Percentiles rank a stretch among this genome's conserved stretches.
phyloP scores from a whole-genome alignment of 2,797 vertebrate species.

The Rhyacichthys aspro region DNA sequence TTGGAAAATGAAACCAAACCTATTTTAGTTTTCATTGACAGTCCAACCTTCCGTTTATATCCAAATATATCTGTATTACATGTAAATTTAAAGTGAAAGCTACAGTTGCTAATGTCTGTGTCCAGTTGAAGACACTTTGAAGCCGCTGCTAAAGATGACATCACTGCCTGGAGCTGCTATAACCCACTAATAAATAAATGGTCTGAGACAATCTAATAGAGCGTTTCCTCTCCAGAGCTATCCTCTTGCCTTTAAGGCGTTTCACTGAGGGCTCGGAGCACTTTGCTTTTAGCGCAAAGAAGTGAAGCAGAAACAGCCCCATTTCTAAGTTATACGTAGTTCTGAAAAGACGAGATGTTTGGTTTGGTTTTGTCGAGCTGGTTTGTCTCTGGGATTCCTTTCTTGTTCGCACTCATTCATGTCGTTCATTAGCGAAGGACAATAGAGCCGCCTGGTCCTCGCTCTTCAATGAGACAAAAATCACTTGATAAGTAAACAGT shows the following conservation, averaged over 20 bases:
- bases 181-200: constrained; percentile 71
- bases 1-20: no score
- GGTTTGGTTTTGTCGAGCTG: constrained; percentile 48
- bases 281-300: constrained; percentile 1
- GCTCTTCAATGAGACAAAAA: constrained; percentile 54
- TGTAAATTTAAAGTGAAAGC: no score
- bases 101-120: no score
- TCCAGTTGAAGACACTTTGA: constrained; percentile 4
- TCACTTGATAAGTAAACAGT: constrained; percentile 66
- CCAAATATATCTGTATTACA: no score
- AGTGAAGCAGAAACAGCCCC: no score
- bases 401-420: constrained; percentile 69
- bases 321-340: background rate
- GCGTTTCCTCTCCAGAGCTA: constrained; percentile 70
- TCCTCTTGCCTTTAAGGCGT: constrained; percentile 55
- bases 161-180: constrained; percentile 64
- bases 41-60: no score
- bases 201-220: constrained; percentile 70
- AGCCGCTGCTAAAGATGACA: constrained; percentile 64
- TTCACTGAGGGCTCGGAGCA: constrained; percentile 38
- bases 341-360: constrained; percentile 17
- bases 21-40: no score
- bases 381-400: constrained; percentile 55
- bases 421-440: constrained; percentile 61
- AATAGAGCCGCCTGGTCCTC: constrained; percentile 44